phyloP scores from a whole-genome alignment of 2,888 invertebrate genomes.

The Erebia epiphron region DNA sequence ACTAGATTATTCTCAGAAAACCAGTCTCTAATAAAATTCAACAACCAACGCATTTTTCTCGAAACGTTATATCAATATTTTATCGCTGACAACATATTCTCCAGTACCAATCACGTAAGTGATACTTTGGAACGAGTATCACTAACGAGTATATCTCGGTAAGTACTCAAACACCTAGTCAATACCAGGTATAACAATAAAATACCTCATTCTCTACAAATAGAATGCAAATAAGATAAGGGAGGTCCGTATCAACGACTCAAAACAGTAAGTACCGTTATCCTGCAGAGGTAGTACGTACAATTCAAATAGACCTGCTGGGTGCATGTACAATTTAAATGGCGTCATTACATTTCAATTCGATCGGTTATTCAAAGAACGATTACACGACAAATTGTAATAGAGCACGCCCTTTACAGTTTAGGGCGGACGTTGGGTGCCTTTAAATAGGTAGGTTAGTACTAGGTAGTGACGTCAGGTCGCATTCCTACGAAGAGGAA shows the following conservation, averaged over 20 bases:
- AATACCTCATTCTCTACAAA: constrained; percentile 53
- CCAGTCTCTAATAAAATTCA: neutral
- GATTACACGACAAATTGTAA: constrained; percentile 39
- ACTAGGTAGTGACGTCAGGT: constrained; percentile 62
- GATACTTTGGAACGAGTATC: constrained; percentile 19
- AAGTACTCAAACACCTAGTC: constrained; percentile 40
- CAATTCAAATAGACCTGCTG: constrained; percentile 39
- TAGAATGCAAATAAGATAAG: constrained; percentile 56
- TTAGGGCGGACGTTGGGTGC: constrained; percentile 28
- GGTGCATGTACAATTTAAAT: constrained; percentile 41
- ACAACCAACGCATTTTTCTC: neutral
- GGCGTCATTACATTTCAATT: constrained; percentile 48
- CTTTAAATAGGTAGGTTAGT: constrained; percentile 43
- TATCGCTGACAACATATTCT: neutral
- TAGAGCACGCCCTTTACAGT: constrained; percentile 28
- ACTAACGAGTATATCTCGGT: constrained; percentile 36
- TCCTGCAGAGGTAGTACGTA: constrained; percentile 45
- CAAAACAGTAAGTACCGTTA: constrained; percentile 58
- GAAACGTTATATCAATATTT: constrained; percentile 19
- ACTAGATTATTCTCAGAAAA: constrained; percentile 7
- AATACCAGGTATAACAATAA: constrained; percentile 52
- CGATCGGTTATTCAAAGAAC: constrained; percentile 46
- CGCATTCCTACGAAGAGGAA: constrained; percentile 77
- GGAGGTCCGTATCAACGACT: constrained; percentile 51
- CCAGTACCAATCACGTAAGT: constrained; percentile 36